Evolutionary conservation across 23 tunicate genomes (phyloP), one percentile per base, ranked within the genome.

Genomic region (Ascidia mentula): DNA sequence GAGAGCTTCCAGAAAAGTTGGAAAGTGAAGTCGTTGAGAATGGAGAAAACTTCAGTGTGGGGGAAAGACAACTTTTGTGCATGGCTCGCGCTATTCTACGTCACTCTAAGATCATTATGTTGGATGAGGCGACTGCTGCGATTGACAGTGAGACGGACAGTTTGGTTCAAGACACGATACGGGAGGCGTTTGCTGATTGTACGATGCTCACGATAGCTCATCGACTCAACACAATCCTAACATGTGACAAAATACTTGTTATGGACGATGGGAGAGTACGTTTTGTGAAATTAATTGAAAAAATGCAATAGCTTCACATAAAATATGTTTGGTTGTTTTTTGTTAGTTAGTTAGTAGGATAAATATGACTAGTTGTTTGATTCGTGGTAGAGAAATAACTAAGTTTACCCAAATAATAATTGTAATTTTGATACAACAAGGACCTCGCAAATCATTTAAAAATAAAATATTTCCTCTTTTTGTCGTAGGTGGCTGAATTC

Each of bases 191-290:
- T 75, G 70, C 90, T 31, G 98, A 88, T 40, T 88, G 92, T 79
- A 94, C 98, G 40, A 94, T 94, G 90, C 84, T 94, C 38, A 94
- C 98, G 0, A 94, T 94, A 60, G 98, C 98, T 22, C 98, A 94
- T 72, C 83, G 98, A 31, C 80, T 94, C 77, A 94, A 94, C 75
- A 94, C 98, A 18, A 89, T 94, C 18, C 80, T 94, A 7, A 89
- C 89, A 15, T 80, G 92, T 61, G 98, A 94, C 71, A 79, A 92
- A 39, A 89, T 94, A 17, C 79, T 94, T 45, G 98, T 94, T 24
- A 84, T 94, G 90, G 98, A 94, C 65, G 88, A 85, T 69, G 98
- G 98, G 40, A 72, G 82, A 80, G 97, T 91, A 39, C 22, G 65
- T n/a, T n/a, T n/a, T n/a, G n/a, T n/a, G n/a, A n/a, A n/a, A n/a